A percentile compares a stretch with the other conserved stretches of the same genome.
Conservation (phyloP, 1,140 invertebrate genomes). For the Anoplolepis gracilipes region DNA sequence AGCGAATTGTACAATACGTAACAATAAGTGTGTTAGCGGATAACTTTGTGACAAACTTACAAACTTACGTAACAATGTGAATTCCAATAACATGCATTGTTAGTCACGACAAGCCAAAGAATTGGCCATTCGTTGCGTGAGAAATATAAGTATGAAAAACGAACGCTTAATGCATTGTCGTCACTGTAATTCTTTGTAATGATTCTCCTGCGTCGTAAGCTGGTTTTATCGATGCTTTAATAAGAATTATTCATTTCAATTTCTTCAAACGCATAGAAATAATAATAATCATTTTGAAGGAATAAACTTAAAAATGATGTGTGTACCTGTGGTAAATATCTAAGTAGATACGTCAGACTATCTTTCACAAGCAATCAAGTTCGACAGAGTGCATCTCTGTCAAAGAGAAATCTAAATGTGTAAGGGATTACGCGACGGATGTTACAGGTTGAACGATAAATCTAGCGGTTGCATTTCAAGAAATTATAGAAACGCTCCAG, state of each 20-base stretch:
- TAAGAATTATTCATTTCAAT: background rate
- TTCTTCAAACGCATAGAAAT: background rate
- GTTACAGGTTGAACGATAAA: constrained; percentile 5
- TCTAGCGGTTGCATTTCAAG: constrained; percentile 1
- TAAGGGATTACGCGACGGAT: constrained; percentile 1
- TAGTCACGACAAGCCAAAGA: background rate
- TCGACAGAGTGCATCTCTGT: background rate
- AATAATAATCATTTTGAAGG: background rate
- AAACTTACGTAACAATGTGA: constrained; percentile 21
- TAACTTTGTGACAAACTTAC: constrained; percentile 57
- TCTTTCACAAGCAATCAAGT: background rate
- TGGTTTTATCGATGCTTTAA: background rate
- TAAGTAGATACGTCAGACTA: background rate
- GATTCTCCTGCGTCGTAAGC: background rate
- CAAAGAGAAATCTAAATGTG: constrained; percentile 32
- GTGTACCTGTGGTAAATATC: background rate
- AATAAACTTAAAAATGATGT: background rate
- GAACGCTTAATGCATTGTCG: background rate
- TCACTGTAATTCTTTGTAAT: background rate
- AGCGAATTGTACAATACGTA: constrained; percentile 43
- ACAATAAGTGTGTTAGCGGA: constrained; percentile 47
- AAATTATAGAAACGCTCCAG: constrained; percentile 28
- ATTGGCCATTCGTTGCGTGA: background rate
- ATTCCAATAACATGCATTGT: constrained; percentile 48
- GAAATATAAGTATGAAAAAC: constrained; percentile 6